A percentile compares a stretch with the other conserved stretches of the same genome.
These are phyloP conservation scores for Malurus splendens DNA, from an alignment of 2,797 vertebrate genomes.

Conservation along the genomic window DNA sequence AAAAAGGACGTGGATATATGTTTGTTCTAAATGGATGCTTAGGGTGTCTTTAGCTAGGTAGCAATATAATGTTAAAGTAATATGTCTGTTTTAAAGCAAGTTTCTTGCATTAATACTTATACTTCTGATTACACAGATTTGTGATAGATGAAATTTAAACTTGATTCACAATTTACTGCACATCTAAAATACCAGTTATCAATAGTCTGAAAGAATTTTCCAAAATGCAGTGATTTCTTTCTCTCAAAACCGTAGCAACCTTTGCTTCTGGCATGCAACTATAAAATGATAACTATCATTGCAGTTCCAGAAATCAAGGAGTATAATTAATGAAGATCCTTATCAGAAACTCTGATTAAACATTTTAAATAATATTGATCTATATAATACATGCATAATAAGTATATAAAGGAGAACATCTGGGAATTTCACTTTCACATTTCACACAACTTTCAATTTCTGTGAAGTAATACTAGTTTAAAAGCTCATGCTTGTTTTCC, in stretches of 20 bases:
- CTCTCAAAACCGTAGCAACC: not conserved
- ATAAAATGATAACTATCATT: not conserved
- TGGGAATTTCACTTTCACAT: not conserved
- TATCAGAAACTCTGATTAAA: not conserved
- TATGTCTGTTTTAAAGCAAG: not conserved
- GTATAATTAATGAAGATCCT: not conserved
- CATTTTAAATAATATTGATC: not conserved
- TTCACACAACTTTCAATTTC: constrained; percentile 27
- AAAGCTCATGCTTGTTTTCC: not conserved
- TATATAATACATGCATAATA: not conserved
- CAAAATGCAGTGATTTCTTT: not conserved
- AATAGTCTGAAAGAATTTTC: not conserved
- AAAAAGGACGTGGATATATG: accelerated
- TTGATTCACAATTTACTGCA: not conserved
- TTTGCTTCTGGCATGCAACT: not conserved
- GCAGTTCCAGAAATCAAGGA: not conserved
- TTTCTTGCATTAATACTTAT: not conserved
- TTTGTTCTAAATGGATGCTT: not conserved
- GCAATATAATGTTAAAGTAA: not conserved
- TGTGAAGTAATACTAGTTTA: constrained; percentile 13
- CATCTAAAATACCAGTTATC: not conserved
- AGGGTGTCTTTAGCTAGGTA: not conserved
- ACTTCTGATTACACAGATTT: not conserved
- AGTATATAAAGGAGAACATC: not conserved
- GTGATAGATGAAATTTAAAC: not conserved